Evolutionary conservation across 2,113 vertebrate genomes (phyloP).

Genomic region (Numenius arquata): DNA sequence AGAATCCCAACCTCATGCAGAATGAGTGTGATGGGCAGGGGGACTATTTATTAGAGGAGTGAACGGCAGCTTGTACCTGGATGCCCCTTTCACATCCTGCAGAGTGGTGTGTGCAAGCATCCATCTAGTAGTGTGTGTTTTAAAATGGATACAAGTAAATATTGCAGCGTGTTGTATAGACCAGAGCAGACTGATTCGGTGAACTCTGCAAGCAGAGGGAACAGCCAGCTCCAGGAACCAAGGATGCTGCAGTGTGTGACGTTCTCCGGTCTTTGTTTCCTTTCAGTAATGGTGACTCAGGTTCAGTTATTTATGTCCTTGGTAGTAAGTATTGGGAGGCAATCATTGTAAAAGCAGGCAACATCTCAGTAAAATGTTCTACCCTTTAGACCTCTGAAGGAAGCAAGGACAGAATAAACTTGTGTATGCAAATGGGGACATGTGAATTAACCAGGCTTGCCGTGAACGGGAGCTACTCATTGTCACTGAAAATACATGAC

Average conservation of each 20-base stretch:
- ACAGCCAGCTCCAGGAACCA: background rate
- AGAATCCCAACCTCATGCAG: background rate
- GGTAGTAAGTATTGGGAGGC: background rate
- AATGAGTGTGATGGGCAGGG: rapidly evolving
- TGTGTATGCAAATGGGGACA: background rate
- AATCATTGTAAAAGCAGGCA: background rate
- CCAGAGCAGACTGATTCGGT: background rate
- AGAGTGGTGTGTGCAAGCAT: background rate
- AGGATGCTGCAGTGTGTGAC: rapidly evolving
- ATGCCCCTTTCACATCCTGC: background rate
- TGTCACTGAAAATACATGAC: background rate
- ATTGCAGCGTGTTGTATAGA: rapidly evolving
- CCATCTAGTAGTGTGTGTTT: background rate
- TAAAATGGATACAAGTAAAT: background rate
- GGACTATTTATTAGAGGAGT: background rate
- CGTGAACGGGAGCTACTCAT: background rate
- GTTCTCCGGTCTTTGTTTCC: background rate
- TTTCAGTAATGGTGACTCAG: background rate
- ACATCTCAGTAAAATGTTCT: background rate
- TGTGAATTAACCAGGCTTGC: background rate
- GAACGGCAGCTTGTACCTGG: background rate
- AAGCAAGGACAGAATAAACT: background rate
- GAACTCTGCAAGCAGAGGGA: background rate
- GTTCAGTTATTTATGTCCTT: background rate
- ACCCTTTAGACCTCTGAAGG: background rate